These are phyloP conservation scores for Drosophila pseudotakahashii DNA, from an alignment of 2,888 invertebrate genomes.

Conservation along the genomic window DNA sequence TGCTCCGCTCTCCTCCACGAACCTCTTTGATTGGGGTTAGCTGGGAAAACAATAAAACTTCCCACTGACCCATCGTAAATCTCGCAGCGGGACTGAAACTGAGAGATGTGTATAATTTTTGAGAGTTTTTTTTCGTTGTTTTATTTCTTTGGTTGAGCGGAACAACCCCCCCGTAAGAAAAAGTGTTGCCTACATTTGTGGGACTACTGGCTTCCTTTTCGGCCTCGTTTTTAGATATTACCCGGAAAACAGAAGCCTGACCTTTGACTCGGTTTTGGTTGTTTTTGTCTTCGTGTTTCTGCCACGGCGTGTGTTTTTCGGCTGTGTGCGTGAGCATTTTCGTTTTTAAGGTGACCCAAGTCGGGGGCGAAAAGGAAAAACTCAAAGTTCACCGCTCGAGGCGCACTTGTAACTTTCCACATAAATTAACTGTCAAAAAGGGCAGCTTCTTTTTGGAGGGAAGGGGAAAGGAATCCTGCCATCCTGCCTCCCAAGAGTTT, in stretches of 20 bases:
- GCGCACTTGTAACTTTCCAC: constrained; percentile 77
- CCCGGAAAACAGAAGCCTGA: constrained; percentile 36
- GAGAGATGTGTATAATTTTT: constrained; percentile 55
- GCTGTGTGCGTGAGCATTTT: constrained; percentile 18
- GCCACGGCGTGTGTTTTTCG: constrained; percentile 3
- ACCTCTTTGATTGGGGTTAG: constrained; percentile 16
- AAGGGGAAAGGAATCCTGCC: constrained; percentile 14
- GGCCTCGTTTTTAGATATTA: constrained; percentile 8
- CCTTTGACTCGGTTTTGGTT: constrained; percentile 45
- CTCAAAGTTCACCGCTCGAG: constrained; percentile 52
- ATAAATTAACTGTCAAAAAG: constrained; percentile 79
- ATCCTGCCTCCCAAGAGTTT: constrained; percentile 52
- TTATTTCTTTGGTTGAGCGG: constrained; percentile 32
- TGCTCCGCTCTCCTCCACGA: constrained; percentile 6
- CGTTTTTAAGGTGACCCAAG: constrained; percentile 62
- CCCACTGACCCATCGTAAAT: constrained; percentile 73
- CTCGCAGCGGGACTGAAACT: constrained; percentile 54
- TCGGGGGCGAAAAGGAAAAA: constrained; percentile 9
- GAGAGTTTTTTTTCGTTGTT: constrained; percentile 9
- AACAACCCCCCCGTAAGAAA: neutral
- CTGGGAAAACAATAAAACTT: constrained; percentile 66
- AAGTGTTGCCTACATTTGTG: constrained; percentile 37
- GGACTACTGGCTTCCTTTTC: constrained; percentile 17
- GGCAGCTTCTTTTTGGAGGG: constrained; percentile 18
- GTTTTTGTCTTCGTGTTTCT: constrained; percentile 24